Evolutionary conservation across 2,888 invertebrate genomes (phyloP).

Genomic region (Nomada fucata): DNA sequence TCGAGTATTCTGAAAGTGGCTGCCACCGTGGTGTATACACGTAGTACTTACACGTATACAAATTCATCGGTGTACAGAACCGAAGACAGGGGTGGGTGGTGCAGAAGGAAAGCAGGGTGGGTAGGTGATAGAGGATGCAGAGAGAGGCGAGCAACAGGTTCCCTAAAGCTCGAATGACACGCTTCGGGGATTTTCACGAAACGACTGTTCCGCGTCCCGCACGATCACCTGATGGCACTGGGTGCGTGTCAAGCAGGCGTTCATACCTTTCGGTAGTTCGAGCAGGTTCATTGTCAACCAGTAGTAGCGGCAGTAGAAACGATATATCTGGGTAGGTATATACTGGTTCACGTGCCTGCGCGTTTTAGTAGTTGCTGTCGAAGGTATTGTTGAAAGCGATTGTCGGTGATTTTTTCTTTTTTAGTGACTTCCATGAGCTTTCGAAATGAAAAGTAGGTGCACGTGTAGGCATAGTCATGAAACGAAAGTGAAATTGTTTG

Average conservation of each 20-base stretch:
- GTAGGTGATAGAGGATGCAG: constrained; percentile 70
- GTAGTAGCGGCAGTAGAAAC: neutral
- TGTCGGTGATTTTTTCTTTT: no score
- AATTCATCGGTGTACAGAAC: constrained; percentile 46
- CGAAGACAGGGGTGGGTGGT: constrained; percentile 46
- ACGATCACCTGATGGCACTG: constrained; percentile 25
- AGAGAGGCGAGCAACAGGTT: constrained; percentile 80
- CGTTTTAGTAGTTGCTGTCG: no score
- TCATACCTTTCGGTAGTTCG: neutral
- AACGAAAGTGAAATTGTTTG: no score
- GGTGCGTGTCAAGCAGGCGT: neutral
- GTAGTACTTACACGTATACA: constrained; percentile 60
- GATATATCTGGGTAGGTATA: no score
- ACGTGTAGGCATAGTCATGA: no score
- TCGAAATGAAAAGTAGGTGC: no score
- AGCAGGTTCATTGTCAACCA: neutral
- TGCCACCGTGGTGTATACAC: constrained; percentile 62
- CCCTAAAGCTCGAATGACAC: constrained; percentile 80
- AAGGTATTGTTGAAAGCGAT: no score
- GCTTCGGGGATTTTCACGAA: constrained; percentile 77
- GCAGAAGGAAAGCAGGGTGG: constrained; percentile 44
- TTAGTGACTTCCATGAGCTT: no score
- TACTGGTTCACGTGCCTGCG: no score
- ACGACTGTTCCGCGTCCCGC: constrained; percentile 66
- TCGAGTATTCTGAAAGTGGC: constrained; percentile 70